Evolutionary conservation across 2,888 invertebrate genomes (phyloP), one percentile per base, ranked within the genome.

Genomic region (Pseudanteris insignis): DNA sequence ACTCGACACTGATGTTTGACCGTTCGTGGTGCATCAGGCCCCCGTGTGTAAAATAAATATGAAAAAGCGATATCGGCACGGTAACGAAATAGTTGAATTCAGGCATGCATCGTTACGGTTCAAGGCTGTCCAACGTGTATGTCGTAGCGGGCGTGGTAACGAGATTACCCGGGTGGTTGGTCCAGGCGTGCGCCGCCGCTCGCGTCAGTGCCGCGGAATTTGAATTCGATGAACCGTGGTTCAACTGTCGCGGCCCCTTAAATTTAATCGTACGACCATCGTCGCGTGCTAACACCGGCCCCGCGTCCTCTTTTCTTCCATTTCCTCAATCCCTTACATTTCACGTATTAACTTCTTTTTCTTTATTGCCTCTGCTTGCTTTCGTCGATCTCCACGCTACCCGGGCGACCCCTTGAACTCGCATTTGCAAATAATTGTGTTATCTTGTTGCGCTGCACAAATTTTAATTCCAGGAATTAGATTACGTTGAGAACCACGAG

Each of bases 121-220:
- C n/a, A n/a, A n/a, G n/a, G 67, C 68, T 69, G 70, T 66, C 71
- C 67, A 64, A 59, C 70, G 70, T 73, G 73, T 73, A 72, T 73
- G 76, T 74, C 74, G 73, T 71, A 71, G 73, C 43, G 75, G 76
- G 77, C 70, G 70, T 72, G 74, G 72, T 75, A 74, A 75, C 74
- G 70, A 76, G 76, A 77, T 77, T 76, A 73, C 58, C 62, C 63
- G 21, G 43, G 41, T 41, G 29, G 34, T 29, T 41, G 46, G 37
- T 40, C 28, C 33, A 1, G 10, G 8, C 9, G 11, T 7, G 15
- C 53, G 6, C 41, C 29, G 41, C 21, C 12, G 4, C 25, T 12
- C 36, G 26, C 41, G 7, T 37, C 41, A 30, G 67, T 46, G 64
- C 54, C 66, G 64, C 51, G 53, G 54, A 38, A 58, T 55, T 47